Evolutionary conservation across 2,797 vertebrate species (phyloP).

Genomic region (Crocodylus rhombifer): DNA sequence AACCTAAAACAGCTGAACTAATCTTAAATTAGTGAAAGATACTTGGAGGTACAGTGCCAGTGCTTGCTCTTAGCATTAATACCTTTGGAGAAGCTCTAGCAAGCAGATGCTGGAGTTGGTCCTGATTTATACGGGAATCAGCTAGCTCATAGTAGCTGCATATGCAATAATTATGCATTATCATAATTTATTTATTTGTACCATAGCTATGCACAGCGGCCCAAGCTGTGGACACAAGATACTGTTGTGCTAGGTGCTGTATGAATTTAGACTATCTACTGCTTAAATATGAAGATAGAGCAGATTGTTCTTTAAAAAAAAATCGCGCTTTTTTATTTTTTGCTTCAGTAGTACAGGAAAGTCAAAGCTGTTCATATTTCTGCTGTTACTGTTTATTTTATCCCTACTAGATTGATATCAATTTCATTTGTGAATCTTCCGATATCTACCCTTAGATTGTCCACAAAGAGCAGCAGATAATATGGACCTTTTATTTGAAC

Average conservation of each 20-base stretch:
- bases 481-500: background rate
- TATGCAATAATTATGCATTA: too few species aligned
- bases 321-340: background rate
- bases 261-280: background rate
- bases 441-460: background rate
- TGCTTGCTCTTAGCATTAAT: background rate
- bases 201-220: too few species aligned
- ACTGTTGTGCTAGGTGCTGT: too few species aligned
- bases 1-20: background rate
- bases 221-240: too few species aligned
- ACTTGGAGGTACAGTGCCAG: background rate
- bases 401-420: background rate
- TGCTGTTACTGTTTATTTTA: background rate
- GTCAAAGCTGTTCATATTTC: background rate
- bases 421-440: background rate
- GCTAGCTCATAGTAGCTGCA: too few species aligned
- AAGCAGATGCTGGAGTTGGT: too few species aligned
- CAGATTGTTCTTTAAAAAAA: background rate
- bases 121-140: too few species aligned
- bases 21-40: background rate
- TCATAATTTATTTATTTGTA: too few species aligned
- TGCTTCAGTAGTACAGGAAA: background rate
- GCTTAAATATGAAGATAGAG: background rate
- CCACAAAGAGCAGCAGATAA: background rate
- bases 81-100: too few species aligned